These are phyloP conservation scores for Butorides virescens DNA, from an alignment of 2,113 vertebrate genomes.

Conservation along the genomic window DNA sequence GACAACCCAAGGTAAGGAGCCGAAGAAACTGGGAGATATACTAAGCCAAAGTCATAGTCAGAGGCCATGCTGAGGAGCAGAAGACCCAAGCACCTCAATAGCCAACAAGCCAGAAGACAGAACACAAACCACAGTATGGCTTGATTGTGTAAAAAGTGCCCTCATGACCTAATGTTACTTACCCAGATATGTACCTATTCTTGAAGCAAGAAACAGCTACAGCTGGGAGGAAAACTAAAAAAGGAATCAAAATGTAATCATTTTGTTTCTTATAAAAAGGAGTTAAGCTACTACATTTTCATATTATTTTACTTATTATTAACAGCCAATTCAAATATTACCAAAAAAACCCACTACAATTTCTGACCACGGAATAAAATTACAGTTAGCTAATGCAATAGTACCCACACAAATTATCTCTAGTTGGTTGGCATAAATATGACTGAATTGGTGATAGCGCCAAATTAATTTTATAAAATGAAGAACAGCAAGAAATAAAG, in stretches of 20 bases:
- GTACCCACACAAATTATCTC: neutral
- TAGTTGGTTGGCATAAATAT: neutral
- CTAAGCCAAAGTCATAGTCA: neutral
- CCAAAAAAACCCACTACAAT: neutral
- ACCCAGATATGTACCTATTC: neutral
- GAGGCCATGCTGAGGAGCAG: neutral
- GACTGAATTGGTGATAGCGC: neutral
- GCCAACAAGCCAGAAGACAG: neutral
- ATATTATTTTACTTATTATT: neutral
- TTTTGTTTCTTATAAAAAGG: neutral
- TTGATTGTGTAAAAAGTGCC: neutral
- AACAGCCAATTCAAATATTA: neutral
- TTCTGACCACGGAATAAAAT: conserved; percentile 15
- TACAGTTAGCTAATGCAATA: neutral
- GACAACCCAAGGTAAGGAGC: neutral
- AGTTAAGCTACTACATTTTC: neutral
- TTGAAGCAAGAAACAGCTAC: neutral
- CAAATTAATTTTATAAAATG: neutral
- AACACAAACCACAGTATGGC: neutral
- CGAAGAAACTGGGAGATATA: neutral
- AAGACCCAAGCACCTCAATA: neutral
- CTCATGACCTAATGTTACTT: neutral
- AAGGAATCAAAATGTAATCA: neutral
- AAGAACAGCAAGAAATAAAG: neutral
- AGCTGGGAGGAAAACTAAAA: neutral